Percentiles rank a stretch among this genome's conserved stretches.
Conservation (phyloP, 2,888 invertebrate genomes). For the Torymus tubicola region DNA sequence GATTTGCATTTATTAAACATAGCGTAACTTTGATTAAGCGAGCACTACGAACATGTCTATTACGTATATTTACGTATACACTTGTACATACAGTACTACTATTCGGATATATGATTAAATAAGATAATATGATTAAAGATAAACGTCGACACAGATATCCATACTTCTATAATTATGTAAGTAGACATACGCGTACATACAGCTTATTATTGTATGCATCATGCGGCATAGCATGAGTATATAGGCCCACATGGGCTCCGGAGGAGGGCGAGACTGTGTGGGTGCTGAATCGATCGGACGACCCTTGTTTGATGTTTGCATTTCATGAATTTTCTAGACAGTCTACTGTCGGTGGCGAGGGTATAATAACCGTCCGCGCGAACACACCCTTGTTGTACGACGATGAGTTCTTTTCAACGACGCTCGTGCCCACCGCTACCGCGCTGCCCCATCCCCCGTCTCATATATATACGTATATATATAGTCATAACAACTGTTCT, state of each 20-base stretch:
- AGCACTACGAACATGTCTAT: conserved; percentile 32
- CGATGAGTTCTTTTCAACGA: conserved; percentile 42
- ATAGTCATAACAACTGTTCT: conserved; percentile 39
- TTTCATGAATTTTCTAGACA: conserved; percentile 56
- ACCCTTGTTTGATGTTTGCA: conserved; percentile 55
- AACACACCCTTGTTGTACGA: conserved; percentile 50
- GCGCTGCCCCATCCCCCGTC: too few species aligned
- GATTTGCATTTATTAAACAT: too few species aligned
- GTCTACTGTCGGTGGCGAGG: conserved; percentile 12
- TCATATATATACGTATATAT: not conserved
- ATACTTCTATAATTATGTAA: not conserved
- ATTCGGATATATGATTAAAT: too few species aligned
- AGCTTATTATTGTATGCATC: conserved; percentile 19
- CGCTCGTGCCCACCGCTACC: not conserved
- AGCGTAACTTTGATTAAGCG: conserved; percentile 37
- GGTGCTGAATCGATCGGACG: conserved; percentile 43
- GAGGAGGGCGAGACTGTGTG: not conserved
- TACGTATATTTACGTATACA: not conserved
- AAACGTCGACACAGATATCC: not conserved
- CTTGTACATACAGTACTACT: too few species aligned
- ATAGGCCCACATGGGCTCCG: not conserved
- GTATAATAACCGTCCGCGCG: conserved; percentile 33
- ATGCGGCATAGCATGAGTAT: not conserved
- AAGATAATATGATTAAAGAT: too few species aligned
- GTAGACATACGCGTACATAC: not conserved